Base-by-base conservation (phyloP, 2,888 invertebrate species). In the Drosophila tanythrix region DNA sequence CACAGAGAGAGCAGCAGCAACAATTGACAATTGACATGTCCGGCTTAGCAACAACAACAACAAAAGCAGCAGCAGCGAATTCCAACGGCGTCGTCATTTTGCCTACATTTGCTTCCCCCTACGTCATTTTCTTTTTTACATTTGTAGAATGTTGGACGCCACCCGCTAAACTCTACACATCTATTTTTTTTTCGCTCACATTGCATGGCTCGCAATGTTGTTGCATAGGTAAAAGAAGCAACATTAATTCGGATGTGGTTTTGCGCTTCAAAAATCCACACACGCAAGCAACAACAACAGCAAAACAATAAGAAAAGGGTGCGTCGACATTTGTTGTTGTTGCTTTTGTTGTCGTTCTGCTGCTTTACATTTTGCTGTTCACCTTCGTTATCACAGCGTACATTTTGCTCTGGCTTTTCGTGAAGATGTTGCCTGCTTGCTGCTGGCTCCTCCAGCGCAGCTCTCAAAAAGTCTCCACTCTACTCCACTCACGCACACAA, bases 301-400 rank as follows among this genome's bases (percentile, higher is more conserved):
- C 63, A 69, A 68, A 52, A 83, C 73, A 71, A 77, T 73, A 83
- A 83, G 76, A 88, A 86, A 88, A 87, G 86, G 86, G 86, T 88
- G 86, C 86, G 88, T 79, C 88, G 78, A 82, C 85, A 79, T 76
- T 84, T 69, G 83, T 76, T 70, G 59, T 51, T 64, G 53, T 75
- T 76, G 46, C 70, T 68, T 80, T 63, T 74, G 72, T 76, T 46
- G 25, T 46, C 27, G 61, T 83, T 79, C 81, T 79, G 70, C 72
- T 70, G 77, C 72, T 74, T 82, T 76, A 85, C 76, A 79, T 76
- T 83, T 78, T 88, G 86, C 74, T 88, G 88, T 74, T 83, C 88
- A 88, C 88, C 88, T 87, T 88, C 86, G 88, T 88, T 88, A 86
- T 88, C 88, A 70, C 68, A 70, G 68, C 57, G 71, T 88, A 66